Evolutionary conservation across 2,888 invertebrate genomes (phyloP).

Genomic region (Ichneumoninae sp.): DNA sequence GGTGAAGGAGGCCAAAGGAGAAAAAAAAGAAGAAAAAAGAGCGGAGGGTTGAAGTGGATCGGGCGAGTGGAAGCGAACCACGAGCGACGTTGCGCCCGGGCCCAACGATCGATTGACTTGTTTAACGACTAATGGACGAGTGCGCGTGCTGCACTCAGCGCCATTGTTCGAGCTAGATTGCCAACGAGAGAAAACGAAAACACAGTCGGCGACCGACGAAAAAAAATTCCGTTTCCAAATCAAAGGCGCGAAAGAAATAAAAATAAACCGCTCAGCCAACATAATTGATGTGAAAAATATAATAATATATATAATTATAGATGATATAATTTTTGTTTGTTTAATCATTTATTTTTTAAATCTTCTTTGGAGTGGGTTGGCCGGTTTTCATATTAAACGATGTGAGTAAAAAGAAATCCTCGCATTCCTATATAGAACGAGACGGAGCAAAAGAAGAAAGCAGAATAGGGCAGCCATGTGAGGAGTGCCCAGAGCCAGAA

Average conservation of each 20-base stretch:
- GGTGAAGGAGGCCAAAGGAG: conserved; percentile 23
- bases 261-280: too few species aligned
- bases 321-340: background rate
- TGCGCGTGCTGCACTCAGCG: conserved; percentile 69
- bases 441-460: conserved; percentile 17
- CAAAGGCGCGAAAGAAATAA: background rate
- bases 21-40: background rate
- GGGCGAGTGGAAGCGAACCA: conserved; percentile 29
- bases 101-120: conserved; percentile 74
- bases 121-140: conserved; percentile 76
- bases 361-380: background rate
- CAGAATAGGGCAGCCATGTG: background rate
- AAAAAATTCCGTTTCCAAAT: background rate
- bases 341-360: background rate
- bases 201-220: background rate
- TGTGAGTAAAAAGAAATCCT: conserved; percentile 3
- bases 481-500: background rate
- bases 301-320: too few species aligned
- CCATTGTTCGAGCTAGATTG: conserved; percentile 70
- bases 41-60: conserved; percentile 34
- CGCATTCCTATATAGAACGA: conserved; percentile 9
- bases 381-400: background rate
- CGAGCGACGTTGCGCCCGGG: conserved; percentile 62
- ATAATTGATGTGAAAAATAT: too few species aligned
- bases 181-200: conserved; percentile 5